These are phyloP conservation scores for Cryptosula pallasiana DNA, from an alignment of 2,888 invertebrate species.

Conservation along the genomic window DNA sequence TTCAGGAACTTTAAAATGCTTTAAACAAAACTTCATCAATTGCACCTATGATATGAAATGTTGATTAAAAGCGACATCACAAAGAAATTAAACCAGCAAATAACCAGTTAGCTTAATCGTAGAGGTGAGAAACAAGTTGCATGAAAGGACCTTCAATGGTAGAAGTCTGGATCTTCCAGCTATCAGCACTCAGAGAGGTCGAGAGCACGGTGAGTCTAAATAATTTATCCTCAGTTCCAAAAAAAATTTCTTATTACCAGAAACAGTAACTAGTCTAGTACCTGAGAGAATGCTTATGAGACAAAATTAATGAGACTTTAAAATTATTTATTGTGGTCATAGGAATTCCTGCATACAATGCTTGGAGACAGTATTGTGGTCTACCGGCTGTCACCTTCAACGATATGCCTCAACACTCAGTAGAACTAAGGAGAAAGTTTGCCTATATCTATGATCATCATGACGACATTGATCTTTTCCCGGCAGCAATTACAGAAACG, in stretches of 20 bases:
- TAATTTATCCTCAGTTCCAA: too few species aligned
- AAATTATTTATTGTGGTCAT: too few species aligned
- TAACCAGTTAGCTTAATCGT: too few species aligned
- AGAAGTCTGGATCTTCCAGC: slow-evolving; percentile 55
- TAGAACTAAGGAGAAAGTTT: not conserved
- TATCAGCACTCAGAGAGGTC: slow-evolving; percentile 60
- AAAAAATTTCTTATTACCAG: too few species aligned
- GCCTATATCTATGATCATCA: slow-evolving; percentile 58
- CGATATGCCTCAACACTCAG: slow-evolving; percentile 57
- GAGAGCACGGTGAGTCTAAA: slow-evolving; percentile 71
- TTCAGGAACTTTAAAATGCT: too few species aligned
- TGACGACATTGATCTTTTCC: slow-evolving; percentile 81
- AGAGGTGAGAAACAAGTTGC: slow-evolving; percentile 85
- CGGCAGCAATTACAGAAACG: slow-evolving; percentile 77
- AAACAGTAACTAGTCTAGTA: too few species aligned
- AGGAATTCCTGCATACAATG: slow-evolving; percentile 61
- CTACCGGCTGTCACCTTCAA: slow-evolving; percentile 56
- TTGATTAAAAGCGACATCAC: too few species aligned
- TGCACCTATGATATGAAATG: too few species aligned
- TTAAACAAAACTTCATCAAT: too few species aligned
- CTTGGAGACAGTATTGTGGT: slow-evolving; percentile 59
- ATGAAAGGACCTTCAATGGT: slow-evolving; percentile 56
- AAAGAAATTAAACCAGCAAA: too few species aligned
- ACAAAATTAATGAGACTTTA: too few species aligned
- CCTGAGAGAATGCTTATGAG: too few species aligned